phyloP scores from a whole-genome alignment of 2,797 vertebrate genomes.

The Anguilla marmorata region DNA sequence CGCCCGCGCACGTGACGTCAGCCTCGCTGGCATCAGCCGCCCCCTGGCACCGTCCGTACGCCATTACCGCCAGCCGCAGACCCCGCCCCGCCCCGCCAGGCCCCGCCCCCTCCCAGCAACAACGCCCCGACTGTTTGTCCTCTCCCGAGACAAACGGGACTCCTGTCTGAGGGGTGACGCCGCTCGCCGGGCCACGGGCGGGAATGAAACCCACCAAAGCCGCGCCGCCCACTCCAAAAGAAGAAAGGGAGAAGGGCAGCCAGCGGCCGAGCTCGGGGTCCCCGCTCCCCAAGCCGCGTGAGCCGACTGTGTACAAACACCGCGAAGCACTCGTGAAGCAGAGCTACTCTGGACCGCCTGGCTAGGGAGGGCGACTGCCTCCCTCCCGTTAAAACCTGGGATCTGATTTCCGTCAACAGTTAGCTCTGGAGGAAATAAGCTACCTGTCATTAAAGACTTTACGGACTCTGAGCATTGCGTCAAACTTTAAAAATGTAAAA shows the following conservation, averaged over 20 bases:
- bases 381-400: not conserved
- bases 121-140: not conserved
- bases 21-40: slow-evolving; percentile 10
- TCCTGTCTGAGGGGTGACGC: not conserved
- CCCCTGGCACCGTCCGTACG: not conserved
- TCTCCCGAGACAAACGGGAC: not conserved
- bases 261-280: not conserved
- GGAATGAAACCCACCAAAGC: not conserved
- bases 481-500: not conserved
- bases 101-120: not conserved
- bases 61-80: not conserved
- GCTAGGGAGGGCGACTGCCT: not conserved
- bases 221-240: not conserved
- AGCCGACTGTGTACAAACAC: not conserved
- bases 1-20: not conserved
- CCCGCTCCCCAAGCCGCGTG: not conserved
- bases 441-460: not conserved
- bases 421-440: not conserved
- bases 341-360: not conserved
- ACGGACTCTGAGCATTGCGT: not conserved
- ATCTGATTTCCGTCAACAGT: not conserved
- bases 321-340: not conserved
- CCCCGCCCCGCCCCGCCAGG: not conserved
- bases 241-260: not conserved
- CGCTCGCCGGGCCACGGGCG: not conserved